phyloP scores from a whole-genome alignment of 2,888 invertebrate genomes.

The Automeris io region DNA sequence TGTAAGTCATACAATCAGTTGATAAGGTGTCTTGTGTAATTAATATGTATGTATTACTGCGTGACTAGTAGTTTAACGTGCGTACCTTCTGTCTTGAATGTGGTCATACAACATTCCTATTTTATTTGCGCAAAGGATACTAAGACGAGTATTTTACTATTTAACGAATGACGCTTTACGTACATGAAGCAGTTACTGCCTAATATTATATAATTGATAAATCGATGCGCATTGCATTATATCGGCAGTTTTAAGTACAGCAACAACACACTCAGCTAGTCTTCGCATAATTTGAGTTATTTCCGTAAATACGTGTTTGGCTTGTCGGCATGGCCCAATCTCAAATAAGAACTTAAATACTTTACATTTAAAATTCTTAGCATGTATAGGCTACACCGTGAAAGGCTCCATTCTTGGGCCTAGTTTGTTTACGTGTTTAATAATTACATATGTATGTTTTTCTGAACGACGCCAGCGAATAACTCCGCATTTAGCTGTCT shows the following conservation, averaged over 20 bases:
- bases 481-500: conserved; percentile 16
- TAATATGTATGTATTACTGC: neutral
- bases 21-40: neutral
- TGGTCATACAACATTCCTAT: conserved; percentile 34
- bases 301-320: neutral
- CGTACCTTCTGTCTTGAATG: conserved; percentile 7
- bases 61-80: conserved; percentile 1
- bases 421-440: conserved; percentile 48
- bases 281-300: neutral
- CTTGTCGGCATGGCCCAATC: neutral
- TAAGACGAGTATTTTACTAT: conserved; percentile 11
- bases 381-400: conserved; percentile 35
- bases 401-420: conserved; percentile 32
- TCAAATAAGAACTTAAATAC: conserved; percentile 10
- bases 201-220: neutral
- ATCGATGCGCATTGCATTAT: neutral
- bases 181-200: neutral
- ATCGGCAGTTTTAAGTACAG: neutral
- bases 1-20: neutral
- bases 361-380: conserved; percentile 58
- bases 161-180: conserved; percentile 8
- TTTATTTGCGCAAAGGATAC: conserved; percentile 26
- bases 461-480: conserved; percentile 35
- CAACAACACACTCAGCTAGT: neutral
- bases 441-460: conserved; percentile 42